Percentiles rank a stretch among this genome's conserved stretches.
Conservation (phyloP, 64 coral and sea anemone species). For the Montipora cactus region DNA sequence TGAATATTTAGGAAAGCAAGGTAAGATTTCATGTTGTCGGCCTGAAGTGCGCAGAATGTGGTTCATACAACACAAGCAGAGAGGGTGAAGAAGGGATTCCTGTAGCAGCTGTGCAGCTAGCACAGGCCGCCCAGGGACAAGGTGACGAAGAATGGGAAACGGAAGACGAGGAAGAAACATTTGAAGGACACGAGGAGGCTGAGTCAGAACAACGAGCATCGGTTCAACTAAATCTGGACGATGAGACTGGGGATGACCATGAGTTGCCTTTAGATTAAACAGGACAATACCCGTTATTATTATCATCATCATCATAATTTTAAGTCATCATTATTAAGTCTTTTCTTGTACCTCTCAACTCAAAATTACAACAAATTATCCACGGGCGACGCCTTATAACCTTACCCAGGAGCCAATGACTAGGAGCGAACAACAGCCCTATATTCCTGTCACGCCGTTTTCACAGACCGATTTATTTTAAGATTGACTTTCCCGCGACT, state of each 20-base stretch:
- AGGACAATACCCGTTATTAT: background rate
- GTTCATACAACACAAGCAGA: conserved; percentile 76
- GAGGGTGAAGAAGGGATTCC: conserved; percentile 79
- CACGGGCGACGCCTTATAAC: no score
- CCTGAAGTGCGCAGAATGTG: conserved; percentile 73
- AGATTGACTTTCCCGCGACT: no score
- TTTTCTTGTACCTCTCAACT: no score
- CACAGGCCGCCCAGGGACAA: background rate
- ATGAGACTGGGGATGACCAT: background rate
- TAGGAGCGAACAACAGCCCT: no score
- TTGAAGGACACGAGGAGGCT: background rate
- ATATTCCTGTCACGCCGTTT: no score
- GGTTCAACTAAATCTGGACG: background rate
- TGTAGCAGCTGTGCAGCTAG: conserved; percentile 6
- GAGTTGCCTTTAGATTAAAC: background rate
- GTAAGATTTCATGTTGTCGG: conserved; percentile 87
- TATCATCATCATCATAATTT: no score
- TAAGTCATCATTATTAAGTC: no score
- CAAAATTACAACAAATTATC: no score
- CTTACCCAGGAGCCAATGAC: no score
- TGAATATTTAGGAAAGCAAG: conserved; percentile 69
- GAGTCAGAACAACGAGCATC: background rate
- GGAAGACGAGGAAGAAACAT: conserved; percentile 23
- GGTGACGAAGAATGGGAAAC: conserved; percentile 48
- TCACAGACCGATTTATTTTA: no score